A percentile compares a stretch with the other conserved stretches of the same genome.
phyloP scores from a whole-genome alignment of 2,797 vertebrate genomes.

The Hylomyscus alleni region DNA sequence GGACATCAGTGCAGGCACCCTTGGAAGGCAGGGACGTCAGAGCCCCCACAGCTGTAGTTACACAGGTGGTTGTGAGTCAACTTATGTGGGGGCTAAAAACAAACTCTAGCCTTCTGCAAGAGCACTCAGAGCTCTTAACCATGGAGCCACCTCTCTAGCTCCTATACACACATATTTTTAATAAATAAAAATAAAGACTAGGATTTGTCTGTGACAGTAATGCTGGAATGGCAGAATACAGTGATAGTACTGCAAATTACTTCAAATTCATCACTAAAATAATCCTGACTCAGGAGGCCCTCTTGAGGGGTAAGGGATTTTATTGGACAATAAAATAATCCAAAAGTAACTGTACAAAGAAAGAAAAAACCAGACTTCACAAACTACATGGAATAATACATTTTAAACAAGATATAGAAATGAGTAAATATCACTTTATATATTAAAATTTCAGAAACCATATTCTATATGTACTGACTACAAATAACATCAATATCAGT shows the following conservation, averaged over 20 bases:
- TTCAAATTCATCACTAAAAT: constrained; percentile 34
- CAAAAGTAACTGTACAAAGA: constrained; percentile 52
- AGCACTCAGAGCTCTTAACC: not conserved
- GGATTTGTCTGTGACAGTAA: constrained; percentile 53
- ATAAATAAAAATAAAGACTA: constrained; percentile 24
- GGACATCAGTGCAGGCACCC: not conserved
- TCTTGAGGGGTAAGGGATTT: not conserved
- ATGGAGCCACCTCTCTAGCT: not conserved
- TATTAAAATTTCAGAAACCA: constrained; percentile 56
- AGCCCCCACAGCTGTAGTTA: not conserved
- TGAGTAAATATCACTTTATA: constrained; percentile 7
- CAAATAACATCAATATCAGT: not conserved
- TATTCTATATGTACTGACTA: constrained; percentile 38
- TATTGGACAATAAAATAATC: constrained; percentile 65
- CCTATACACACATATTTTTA: not conserved
- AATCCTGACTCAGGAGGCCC: constrained; percentile 11
- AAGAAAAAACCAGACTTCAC: constrained; percentile 13
- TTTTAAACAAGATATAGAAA: constrained; percentile 30
- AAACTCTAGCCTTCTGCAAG: not conserved
- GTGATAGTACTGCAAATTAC: constrained; percentile 36
- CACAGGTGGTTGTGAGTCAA: not conserved
- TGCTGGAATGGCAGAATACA: not conserved
- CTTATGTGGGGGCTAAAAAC: not conserved
- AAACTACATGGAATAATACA: constrained; percentile 44
- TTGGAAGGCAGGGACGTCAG: not conserved